phyloP scores from a whole-genome alignment of 2,888 invertebrate genomes.

The Drosophila pegasa region DNA sequence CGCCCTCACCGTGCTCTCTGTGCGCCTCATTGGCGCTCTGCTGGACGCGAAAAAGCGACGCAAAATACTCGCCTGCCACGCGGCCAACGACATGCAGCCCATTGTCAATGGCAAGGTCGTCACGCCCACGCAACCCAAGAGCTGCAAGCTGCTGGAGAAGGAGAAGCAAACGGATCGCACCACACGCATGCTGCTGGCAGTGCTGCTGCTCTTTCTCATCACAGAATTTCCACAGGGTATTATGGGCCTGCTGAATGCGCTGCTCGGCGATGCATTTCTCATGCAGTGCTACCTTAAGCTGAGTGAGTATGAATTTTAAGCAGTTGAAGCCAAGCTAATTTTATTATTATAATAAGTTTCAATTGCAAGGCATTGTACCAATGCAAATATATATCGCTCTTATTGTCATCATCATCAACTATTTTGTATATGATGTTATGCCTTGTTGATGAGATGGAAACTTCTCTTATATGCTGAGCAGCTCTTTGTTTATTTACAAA shows the following conservation, averaged over 20 bases:
- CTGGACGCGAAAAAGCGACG: conserved; percentile 91
- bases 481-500: not conserved
- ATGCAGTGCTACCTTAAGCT: conserved; percentile 92
- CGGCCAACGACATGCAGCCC: conserved; percentile 85
- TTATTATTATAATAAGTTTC: no score
- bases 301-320: conserved; percentile 87
- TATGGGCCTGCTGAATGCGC: conserved; percentile 91
- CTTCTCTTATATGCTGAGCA: not conserved
- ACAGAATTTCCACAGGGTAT: conserved; percentile 96
- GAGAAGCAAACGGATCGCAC: conserved; percentile 92
- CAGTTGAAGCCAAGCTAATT: not conserved
- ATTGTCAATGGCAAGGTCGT: conserved; percentile 83
- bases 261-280: conserved; percentile 91
- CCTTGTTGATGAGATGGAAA: no score
- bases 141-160: conserved; percentile 84
- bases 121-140: conserved; percentile 72
- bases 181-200: conserved; percentile 94
- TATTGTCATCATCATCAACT: no score
- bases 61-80: conserved; percentile 87
- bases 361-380: no score
- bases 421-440: no score
- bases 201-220: conserved; percentile 93
- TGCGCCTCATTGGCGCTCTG: conserved; percentile 91
- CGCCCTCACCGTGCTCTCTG: conserved; percentile 92
- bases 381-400: no score